Conservation (phyloP, 2,797 vertebrate species). For the Clarias platycephalus region DNA sequence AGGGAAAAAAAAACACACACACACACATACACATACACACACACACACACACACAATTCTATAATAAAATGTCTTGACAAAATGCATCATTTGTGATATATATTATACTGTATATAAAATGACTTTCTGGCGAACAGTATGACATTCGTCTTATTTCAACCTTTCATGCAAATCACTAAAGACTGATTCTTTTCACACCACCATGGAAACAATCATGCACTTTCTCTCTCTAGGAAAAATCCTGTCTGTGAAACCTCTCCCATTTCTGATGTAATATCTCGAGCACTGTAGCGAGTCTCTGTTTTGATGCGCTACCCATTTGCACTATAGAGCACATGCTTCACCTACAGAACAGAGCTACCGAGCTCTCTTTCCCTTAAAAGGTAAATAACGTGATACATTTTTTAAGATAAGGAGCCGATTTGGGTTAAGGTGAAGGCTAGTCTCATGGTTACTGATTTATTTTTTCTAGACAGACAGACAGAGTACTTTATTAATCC, state of each 20-base stretch:
- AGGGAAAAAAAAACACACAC: background rate
- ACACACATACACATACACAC: background rate
- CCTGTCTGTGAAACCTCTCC: background rate
- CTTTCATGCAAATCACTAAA: background rate
- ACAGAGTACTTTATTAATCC: no score
- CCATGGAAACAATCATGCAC: background rate
- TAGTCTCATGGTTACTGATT: no score
- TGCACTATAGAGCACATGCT: background rate
- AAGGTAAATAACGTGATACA: background rate
- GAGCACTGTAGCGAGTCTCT: no score
- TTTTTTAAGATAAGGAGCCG: background rate
- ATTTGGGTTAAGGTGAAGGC: background rate
- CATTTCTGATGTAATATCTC: background rate
- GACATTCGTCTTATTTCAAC: background rate
- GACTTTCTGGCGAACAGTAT: background rate
- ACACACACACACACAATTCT: background rate
- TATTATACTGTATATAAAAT: no score
- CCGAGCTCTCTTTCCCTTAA: background rate
- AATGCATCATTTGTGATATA: no score
- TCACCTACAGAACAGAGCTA: background rate
- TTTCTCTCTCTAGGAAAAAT: no score
- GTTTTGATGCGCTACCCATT: background rate
- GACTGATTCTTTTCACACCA: background rate
- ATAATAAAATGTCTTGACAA: background rate
- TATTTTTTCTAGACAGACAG: no score